Evolutionary conservation across 2,888 invertebrate genomes (phyloP), one percentile per base, ranked within the genome.

Genomic region (Tachina lurida): DNA sequence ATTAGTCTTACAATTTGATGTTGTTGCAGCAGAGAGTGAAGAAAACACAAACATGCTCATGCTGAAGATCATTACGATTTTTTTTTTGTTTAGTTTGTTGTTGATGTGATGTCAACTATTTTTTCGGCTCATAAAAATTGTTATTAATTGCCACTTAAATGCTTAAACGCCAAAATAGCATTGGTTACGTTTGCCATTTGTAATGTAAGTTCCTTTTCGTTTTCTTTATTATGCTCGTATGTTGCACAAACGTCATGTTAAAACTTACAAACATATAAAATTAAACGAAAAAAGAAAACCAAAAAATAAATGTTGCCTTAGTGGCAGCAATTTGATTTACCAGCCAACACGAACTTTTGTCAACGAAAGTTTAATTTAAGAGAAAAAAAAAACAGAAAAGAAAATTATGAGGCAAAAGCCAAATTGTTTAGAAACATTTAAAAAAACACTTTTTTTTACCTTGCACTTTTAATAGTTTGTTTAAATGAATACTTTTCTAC

Each of bases 121-220:
- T 92, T 92, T 92, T 90, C 90, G 92, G 92, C 92, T 92, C 92
- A 92, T 92, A 92, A 92, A 92, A 92, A 92, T 91, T 92, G 92
- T 92, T 92, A 92, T 92, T 92, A 92, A 92, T 92, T 92, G 92
- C 92, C 92, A 92, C 91, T 92, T 92, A 92, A 92, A 92, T 91
- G 92, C 91, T 91, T 91, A 91, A 91, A 90, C 91, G 91, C 91
- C 89, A 90, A 91, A 90, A 89, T 83, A 88, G 89, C 88, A 77
- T 83, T 84, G 83, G 71, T 62, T 71, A 49, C 68, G 2, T 76
- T 71, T 71, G 70, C 62, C 62, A 52, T 67, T 63, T 63, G 52
- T 54, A 17, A 68, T 49, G 63, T 63, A 56, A 31, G 65, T 52
- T 77, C 77, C n/a, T 84, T 49, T 70, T 77, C 77, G 12, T 84